Percentiles rank a stretch among this genome's conserved stretches.
These are phyloP conservation scores for Serinus canaria DNA, from an alignment of 2,113 vertebrate species.

Conservation along the genomic window DNA sequence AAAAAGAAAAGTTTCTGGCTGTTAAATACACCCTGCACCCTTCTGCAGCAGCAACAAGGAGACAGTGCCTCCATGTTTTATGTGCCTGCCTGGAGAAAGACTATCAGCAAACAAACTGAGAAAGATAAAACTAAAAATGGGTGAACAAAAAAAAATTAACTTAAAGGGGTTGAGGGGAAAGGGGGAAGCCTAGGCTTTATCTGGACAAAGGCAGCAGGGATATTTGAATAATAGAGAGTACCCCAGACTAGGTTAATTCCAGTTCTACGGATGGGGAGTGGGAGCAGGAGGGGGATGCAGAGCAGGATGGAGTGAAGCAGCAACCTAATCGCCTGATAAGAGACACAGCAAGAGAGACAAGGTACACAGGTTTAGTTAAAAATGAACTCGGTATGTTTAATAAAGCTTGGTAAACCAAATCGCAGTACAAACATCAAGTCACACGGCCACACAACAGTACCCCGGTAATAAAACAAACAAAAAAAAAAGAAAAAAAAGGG, in stretches of 20 bases:
- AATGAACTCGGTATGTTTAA: constrained; percentile 95
- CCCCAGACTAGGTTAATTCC: constrained; percentile 63
- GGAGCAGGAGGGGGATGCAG: constrained; percentile 56
- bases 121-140: neutral
- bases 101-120: neutral
- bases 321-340: constrained; percentile 79
- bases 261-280: constrained; percentile 62
- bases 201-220: constrained; percentile 79
- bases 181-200: neutral
- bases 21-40: neutral
- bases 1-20: neutral
- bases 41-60: neutral
- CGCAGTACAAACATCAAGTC: constrained; percentile 90
- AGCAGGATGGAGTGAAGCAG: constrained; percentile 81
- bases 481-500: accelerated
- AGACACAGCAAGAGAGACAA: constrained; percentile 97
- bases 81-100: neutral
- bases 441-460: constrained; percentile 86
- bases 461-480: constrained; percentile 74
- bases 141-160: neutral
- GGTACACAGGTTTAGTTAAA: constrained; percentile 93
- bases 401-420: constrained; percentile 93
- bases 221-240: constrained; percentile 89
- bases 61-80: neutral
- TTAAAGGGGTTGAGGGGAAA: neutral